Evolutionary conservation across 1,140 invertebrate species (phyloP).

Genomic region (Dryas iulia): DNA sequence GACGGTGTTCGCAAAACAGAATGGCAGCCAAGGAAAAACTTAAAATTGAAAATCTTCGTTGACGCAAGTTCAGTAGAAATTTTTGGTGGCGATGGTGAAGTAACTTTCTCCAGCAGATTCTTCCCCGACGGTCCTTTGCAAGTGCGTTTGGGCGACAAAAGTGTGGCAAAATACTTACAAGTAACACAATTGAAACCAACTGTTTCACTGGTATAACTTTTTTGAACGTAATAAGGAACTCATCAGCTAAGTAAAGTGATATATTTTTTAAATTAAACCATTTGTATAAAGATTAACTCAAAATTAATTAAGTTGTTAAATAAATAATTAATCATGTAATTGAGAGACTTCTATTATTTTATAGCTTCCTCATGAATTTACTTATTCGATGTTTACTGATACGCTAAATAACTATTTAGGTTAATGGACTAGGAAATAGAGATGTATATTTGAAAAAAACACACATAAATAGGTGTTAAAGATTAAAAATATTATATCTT

Average conservation of each 20-base stretch:
- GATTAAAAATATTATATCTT: too few species aligned
- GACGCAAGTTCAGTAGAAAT: slow-evolving; percentile 72
- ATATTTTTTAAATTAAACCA: background rate
- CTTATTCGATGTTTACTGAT: too few species aligned
- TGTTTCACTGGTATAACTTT: slow-evolving; percentile 11
- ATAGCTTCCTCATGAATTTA: background rate
- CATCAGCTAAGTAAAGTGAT: background rate
- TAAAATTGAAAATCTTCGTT: slow-evolving; percentile 51
- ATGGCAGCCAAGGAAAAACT: slow-evolving; percentile 43
- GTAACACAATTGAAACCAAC: slow-evolving; percentile 45
- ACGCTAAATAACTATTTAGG: too few species aligned
- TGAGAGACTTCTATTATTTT: background rate
- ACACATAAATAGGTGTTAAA: too few species aligned
- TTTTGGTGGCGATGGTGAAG: slow-evolving; percentile 67
- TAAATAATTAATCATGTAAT: background rate
- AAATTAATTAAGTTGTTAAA: background rate
- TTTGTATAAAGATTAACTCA: background rate
- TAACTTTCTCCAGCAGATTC: slow-evolving; percentile 61
- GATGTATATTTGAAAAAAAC: too few species aligned
- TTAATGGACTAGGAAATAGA: too few species aligned
- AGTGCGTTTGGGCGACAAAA: slow-evolving; percentile 38
- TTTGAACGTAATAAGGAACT: background rate
- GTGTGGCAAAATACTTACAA: slow-evolving; percentile 32
- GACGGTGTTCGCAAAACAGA: slow-evolving; percentile 51
- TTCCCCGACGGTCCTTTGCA: slow-evolving; percentile 47